Evolutionary conservation across 2,113 vertebrate species (phyloP), one percentile per base, ranked within the genome.

Genomic region (Corythornis cristatus): DNA sequence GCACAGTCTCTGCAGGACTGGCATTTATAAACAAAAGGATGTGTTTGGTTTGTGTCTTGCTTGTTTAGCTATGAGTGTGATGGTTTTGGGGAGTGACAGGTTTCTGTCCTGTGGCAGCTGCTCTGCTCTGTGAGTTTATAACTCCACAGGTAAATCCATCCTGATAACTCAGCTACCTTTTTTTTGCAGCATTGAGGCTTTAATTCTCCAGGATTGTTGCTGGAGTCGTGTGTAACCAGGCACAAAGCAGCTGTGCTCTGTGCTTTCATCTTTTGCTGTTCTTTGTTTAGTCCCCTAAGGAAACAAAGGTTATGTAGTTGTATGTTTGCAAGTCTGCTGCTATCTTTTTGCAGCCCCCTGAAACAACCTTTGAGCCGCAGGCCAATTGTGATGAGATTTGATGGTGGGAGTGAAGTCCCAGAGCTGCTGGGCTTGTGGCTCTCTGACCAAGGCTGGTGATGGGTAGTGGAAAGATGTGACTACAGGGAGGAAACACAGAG

Each of bases 241-340:
- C 29, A n/a, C 23, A 16, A 8, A 67, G 78, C 70, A 45, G 58
- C 74, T 51, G 26, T 0, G 2, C 21, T 53, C 61, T 62, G 70
- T 85, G 82, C 94, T 77, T 85, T 89, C 78, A 70, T 83, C 87
- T 68, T 6, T 11, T 67, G 33, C 54, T 92, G 23, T 4, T 84
- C 61, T 50, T 57, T 42, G 23, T 46, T 90, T 23, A 0, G 0
- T 25, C 61, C 73, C 71, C 50, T 8, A 12, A 90, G 67, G 91
- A 66, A 73, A n/a, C 21, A 6, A 23, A 70, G 51, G 64, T 62
- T 61, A 23, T 33, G 15, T 40, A 0, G 5, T 1, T 29, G 74
- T 57, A 29, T 15, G 42, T 50, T 66, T 81, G 43, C 64, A 62
- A 29, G 50, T 3, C 35, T 77, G 67, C 35, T 65, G 74, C 58